Percentiles rank a stretch among this genome's conserved stretches.
Evolutionary conservation across 2,113 vertebrate genomes (phyloP).

Genomic region (Megaceryle maxima): DNA sequence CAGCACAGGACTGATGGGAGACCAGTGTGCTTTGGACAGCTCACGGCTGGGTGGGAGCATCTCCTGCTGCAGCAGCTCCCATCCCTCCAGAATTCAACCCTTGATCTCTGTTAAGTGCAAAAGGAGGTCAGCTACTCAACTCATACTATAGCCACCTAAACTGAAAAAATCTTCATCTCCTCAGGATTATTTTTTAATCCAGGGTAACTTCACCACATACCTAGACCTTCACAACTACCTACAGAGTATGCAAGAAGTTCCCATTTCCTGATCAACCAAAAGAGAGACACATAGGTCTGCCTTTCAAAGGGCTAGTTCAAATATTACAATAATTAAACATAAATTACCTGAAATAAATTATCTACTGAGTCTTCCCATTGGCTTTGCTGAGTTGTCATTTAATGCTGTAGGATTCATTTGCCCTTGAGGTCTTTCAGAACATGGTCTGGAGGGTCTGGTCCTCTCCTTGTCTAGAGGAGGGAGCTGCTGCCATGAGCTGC

Average conservation of each 20-base stretch:
- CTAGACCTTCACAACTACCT: background rate
- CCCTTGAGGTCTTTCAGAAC: background rate
- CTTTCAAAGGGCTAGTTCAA: background rate
- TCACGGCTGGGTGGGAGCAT: background rate
- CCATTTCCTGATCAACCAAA: background rate
- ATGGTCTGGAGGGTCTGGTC: background rate
- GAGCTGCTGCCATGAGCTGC: background rate
- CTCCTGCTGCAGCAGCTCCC: background rate
- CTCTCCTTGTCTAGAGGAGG: background rate
- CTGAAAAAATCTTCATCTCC: fast-evolving
- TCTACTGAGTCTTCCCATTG: background rate
- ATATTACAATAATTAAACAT: background rate
- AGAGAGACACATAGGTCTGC: fast-evolving
- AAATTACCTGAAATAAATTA: background rate
- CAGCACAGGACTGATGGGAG: background rate
- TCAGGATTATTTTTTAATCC: background rate
- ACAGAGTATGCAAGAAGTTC: background rate
- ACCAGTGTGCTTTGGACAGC: background rate
- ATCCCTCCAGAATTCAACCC: background rate
- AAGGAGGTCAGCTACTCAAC: background rate
- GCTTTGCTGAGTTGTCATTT: background rate
- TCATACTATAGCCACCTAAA: background rate
- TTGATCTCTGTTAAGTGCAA: background rate
- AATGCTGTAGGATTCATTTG: background rate
- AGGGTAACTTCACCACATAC: background rate